Evolutionary conservation across 2,113 vertebrate genomes (phyloP).

Genomic region (Anoplopoma fimbria): DNA sequence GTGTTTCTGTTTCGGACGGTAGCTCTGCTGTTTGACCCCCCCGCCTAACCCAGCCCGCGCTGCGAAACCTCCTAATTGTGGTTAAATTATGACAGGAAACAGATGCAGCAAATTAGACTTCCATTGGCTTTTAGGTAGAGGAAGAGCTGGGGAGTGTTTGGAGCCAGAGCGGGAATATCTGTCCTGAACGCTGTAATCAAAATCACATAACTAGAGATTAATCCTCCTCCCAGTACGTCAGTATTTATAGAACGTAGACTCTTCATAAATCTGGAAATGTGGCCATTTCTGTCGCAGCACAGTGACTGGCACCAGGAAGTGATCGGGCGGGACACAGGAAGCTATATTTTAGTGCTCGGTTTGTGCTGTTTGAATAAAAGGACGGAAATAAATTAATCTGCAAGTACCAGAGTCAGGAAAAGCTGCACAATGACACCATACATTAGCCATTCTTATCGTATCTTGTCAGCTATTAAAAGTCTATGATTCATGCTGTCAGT

Average conservation of each 20-base stretch:
- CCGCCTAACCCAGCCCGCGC: slow-evolving; percentile 9
- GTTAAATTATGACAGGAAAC: slow-evolving; percentile 59
- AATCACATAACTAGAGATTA: slow-evolving; percentile 40
- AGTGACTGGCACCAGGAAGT: slow-evolving; percentile 43
- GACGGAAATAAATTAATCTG: slow-evolving; percentile 47
- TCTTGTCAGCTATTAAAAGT: background rate
- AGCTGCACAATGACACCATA: slow-evolving; percentile 32
- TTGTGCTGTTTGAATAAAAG: slow-evolving; percentile 40
- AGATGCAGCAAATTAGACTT: slow-evolving; percentile 60
- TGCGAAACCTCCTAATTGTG: slow-evolving; percentile 56
- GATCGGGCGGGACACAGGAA: slow-evolving; percentile 55
- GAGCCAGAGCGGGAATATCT: slow-evolving; percentile 10
- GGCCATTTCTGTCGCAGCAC: slow-evolving; percentile 14
- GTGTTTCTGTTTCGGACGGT: slow-evolving; percentile 40
- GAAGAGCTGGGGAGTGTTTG: slow-evolving; percentile 15
- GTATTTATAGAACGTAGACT: slow-evolving; percentile 35
- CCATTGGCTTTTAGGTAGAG: slow-evolving; percentile 40
- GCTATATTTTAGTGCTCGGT: slow-evolving; percentile 51
- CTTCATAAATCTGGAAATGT: slow-evolving; percentile 28
- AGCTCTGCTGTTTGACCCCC: slow-evolving; percentile 54
- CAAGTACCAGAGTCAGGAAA: slow-evolving; percentile 45
- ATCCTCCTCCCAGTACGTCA: slow-evolving; percentile 5
- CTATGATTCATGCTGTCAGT: background rate
- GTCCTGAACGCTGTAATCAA: slow-evolving; percentile 29
- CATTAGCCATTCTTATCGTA: slow-evolving; percentile 9